Evolutionary conservation across 2,113 vertebrate genomes (phyloP), one percentile per base, ranked within the genome.

Genomic region (Sphyrna mokarran): DNA sequence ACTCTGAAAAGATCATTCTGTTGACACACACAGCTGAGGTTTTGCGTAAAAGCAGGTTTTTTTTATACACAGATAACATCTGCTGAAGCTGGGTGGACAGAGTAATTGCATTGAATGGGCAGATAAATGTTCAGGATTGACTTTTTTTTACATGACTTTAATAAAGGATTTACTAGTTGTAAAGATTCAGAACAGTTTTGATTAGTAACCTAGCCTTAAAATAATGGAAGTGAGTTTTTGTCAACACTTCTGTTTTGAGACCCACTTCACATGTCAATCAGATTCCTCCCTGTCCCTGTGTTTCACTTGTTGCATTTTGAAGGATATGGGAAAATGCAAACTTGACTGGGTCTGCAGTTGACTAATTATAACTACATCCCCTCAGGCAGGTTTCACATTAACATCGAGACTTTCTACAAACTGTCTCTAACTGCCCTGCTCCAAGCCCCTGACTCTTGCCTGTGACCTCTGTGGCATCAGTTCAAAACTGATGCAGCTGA

Each of bases 111-210:
- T 70, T 76, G 69, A 95, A 95, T 29, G 40, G 94, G 68, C 23
- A 76, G 68, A 72, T 72, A 69, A 95, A 95, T 72, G 68, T 72
- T 70, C 68, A 95, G 40, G 37, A 70, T 95, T 95, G 69, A 95
- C 69, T 72, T 95, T 94, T 93, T 95, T 95, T 95, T 89, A 95
- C 94, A 95, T 95, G 94, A 95, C 69, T 95, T 95, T 95, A 95
- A 95, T 95, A 95, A 95, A 95, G 94, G 68, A 95, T 72, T 95
- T 95, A 72, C 43, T 95, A 95, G 94, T 72, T 95, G 69, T 95
- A 48, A 95, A 72, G 69, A 70, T 48, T 95, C 69, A 70, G 94
- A 95, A 72, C 40, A 16, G 37, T 95, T 95, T 72, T 95, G 68
- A 95, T 95, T 48, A 29, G 94, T 26, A 29, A 72, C 69, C 37